A percentile compares a stretch with the other conserved stretches of the same genome.
These are phyloP conservation scores for Phyllopteryx taeniolatus DNA, from an alignment of 2,113 vertebrate genomes.

Conservation along the genomic window DNA sequence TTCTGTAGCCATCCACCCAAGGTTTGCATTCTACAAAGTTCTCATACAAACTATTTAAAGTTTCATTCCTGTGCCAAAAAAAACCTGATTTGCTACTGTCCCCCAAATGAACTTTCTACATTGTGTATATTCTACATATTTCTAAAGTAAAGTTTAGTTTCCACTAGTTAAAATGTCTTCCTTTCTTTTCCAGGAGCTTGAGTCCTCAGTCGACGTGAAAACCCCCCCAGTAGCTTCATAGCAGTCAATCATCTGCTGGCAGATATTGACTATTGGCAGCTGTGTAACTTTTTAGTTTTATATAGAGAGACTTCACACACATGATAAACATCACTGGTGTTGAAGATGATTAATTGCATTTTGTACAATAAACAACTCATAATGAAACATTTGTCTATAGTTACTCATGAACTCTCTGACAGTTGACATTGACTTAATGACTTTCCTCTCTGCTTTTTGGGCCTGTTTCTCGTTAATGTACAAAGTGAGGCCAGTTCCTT, in stretches of 20 bases:
- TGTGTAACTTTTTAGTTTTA: background rate
- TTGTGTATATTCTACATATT: background rate
- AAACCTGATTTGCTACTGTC: background rate
- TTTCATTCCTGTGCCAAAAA: background rate
- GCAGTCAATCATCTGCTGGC: background rate
- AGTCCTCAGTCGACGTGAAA: constrained; percentile 40
- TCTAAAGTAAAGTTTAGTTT: background rate
- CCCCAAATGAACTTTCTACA: background rate
- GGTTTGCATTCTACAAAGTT: background rate
- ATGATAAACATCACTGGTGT: background rate
- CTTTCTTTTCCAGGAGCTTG: constrained; percentile 44
- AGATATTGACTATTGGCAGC: background rate
- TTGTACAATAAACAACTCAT: background rate
- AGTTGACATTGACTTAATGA: too few relatives aligned
- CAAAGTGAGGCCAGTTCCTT: too few relatives aligned
- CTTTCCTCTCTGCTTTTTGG: too few relatives aligned
- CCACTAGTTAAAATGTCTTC: background rate
- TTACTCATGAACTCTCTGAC: background rate
- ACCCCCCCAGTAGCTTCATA: constrained; percentile 11
- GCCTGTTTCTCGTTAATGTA: too few relatives aligned
- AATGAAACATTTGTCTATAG: background rate
- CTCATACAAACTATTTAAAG: background rate
- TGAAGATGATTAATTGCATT: background rate
- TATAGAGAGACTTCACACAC: background rate
- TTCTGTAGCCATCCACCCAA: background rate